Conservation (phyloP, 2,797 vertebrate genomes). For the Manis crassicaudata region DNA sequence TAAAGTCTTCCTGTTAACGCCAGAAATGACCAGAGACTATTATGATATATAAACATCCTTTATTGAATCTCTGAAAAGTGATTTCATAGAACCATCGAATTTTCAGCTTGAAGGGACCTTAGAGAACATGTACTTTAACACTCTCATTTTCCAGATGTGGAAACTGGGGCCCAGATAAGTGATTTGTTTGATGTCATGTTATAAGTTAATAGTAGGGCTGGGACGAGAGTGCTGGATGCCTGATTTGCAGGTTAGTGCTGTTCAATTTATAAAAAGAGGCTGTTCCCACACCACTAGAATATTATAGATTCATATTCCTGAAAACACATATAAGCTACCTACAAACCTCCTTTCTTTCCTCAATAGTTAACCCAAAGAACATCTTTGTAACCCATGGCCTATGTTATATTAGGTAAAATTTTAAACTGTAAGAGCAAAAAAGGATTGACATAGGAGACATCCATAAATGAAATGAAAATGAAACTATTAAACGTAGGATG, state of each 20-base stretch:
- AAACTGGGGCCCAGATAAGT: slow-evolving; percentile 53
- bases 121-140: slow-evolving; percentile 47
- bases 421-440: slow-evolving; percentile 24
- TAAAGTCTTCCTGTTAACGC: slow-evolving; percentile 48
- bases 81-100: slow-evolving; percentile 55
- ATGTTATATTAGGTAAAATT: not conserved
- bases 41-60: slow-evolving; percentile 65
- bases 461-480: slow-evolving; percentile 22
- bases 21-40: slow-evolving; percentile 60
- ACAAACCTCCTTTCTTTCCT: not conserved
- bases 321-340: not conserved
- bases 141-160: slow-evolving; percentile 60
- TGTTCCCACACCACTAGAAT: not conserved
- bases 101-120: slow-evolving; percentile 61
- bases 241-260: not conserved
- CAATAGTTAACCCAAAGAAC: slow-evolving; percentile 14
- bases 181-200: slow-evolving; percentile 60
- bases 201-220: slow-evolving; percentile 39
- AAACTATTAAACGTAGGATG: not conserved
- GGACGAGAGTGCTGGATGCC: not conserved
- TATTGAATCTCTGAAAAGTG: slow-evolving; percentile 68
- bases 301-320: not conserved
- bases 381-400: slow-evolving; percentile 20
- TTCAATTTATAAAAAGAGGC: not conserved
- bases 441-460: not conserved